Conservation (phyloP, 2,888 invertebrate species). For the Chrysodeixis includens region DNA sequence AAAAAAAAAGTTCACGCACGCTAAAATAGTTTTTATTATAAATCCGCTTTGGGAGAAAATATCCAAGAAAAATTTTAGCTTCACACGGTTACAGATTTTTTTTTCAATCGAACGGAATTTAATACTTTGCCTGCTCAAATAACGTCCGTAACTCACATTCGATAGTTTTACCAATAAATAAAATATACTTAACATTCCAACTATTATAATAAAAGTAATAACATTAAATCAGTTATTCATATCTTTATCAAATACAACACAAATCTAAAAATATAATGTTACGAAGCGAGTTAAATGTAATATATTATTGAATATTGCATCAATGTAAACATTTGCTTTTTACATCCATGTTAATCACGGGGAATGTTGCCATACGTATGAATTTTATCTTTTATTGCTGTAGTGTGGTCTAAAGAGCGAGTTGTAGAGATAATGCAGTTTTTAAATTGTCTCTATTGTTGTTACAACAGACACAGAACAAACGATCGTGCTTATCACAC, state of each 20-base stretch:
- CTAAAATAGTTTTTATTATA: too few species aligned
- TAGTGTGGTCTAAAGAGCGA: slow-evolving; percentile 16
- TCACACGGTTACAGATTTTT: not conserved
- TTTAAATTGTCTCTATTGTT: not conserved
- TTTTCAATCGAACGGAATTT: not conserved
- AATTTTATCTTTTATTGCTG: slow-evolving; percentile 41
- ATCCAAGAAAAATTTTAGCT: not conserved
- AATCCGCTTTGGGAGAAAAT: too few species aligned
- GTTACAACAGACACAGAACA: too few species aligned
- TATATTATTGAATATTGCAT: slow-evolving; percentile 33
- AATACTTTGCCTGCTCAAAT: not conserved
- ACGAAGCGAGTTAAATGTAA: slow-evolving; percentile 18
- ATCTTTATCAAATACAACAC: slow-evolving; percentile 31
- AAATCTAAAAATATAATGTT: slow-evolving; percentile 33
- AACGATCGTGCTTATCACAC: too few species aligned
- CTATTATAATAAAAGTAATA: slow-evolving; percentile 16
- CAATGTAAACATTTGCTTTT: slow-evolving; percentile 42
- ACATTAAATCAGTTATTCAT: slow-evolving; percentile 38
- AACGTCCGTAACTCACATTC: slow-evolving; percentile 1
- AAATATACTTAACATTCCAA: not conserved
- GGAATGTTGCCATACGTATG: slow-evolving; percentile 30
- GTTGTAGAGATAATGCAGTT: not conserved
- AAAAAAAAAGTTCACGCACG: too few species aligned
- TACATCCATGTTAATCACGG: slow-evolving; percentile 44
- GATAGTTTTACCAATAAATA: not conserved